phyloP scores from a whole-genome alignment of 2,888 invertebrate species.

The Eupsilia transversa region DNA sequence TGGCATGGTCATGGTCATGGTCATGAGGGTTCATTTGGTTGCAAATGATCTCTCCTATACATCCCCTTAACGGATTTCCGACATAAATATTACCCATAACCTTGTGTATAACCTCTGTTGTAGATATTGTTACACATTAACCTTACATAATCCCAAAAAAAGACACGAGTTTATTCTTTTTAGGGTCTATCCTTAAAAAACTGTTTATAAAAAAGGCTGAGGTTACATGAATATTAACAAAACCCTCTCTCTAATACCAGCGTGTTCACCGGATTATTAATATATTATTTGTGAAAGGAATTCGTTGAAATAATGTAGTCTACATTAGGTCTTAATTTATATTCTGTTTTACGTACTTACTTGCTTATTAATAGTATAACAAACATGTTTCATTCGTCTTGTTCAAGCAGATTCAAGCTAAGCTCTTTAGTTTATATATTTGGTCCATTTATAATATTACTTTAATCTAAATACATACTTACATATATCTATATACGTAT shows the following conservation, averaged over 20 bases:
- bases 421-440: not conserved
- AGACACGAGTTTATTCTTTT: slow-evolving; percentile 9
- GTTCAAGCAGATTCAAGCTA: not conserved
- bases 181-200: not conserved
- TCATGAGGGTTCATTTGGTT: too few relatives aligned
- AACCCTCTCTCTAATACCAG: not conserved
- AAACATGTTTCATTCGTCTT: slow-evolving; percentile 2
- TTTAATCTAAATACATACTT: not conserved
- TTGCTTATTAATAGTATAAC: slow-evolving; percentile 3
- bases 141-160: slow-evolving; percentile 3
- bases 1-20: too few relatives aligned
- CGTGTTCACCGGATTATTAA: slow-evolving; percentile 21
- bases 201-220: slow-evolving; percentile 11
- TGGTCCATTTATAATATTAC: not conserved
- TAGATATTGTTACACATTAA: slow-evolving; percentile 4
- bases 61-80: too few relatives aligned
- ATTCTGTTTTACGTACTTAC: slow-evolving; percentile 28
- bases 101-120: not conserved
- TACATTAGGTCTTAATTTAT: slow-evolving; percentile 15
- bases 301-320: slow-evolving; percentile 25
- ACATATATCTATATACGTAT: too few relatives aligned
- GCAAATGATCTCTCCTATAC: too few relatives aligned
- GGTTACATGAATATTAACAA: slow-evolving; percentile 27
- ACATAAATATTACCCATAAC: too few relatives aligned
- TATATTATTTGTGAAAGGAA: slow-evolving; percentile 4